Percentiles rank a stretch among this genome's conserved stretches.
phyloP scores from a whole-genome alignment of 2,797 vertebrate genomes.

The Silurus lanzhouensis region DNA sequence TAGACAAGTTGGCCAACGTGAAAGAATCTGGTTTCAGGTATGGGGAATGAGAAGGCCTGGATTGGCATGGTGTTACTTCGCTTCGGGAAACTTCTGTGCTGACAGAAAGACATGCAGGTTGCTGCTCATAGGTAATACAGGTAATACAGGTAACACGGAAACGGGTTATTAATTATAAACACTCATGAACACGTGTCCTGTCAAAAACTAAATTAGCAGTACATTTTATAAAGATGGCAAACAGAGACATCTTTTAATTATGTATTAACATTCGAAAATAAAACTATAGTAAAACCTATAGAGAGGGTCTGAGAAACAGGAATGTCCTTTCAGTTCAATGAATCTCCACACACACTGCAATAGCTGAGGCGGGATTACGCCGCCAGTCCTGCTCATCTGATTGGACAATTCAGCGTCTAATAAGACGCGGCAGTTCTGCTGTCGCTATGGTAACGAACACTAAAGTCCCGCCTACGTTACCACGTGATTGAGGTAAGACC shows the following conservation, averaged over 20 bases:
- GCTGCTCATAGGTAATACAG: not conserved
- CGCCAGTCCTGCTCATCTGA: conserved; percentile 43
- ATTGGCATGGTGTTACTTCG: conserved; percentile 69
- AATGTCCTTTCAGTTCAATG: not conserved
- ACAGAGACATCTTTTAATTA: not conserved
- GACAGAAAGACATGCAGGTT: conserved; percentile 6
- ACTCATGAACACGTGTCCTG: too few species aligned
- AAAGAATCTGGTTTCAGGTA: conserved; percentile 80
- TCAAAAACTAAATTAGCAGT: not conserved
- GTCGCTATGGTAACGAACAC: conserved; percentile 65
- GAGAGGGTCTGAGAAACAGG: too few species aligned
- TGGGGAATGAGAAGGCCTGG: conserved; percentile 76
- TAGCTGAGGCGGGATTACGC: not conserved
- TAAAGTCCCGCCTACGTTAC: conserved; percentile 46
- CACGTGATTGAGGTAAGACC: conserved; percentile 63
- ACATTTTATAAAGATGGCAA: not conserved
- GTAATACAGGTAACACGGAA: not conserved
- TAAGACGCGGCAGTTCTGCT: conserved; percentile 47
- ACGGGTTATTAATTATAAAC: too few species aligned
- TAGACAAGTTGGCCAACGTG: conserved; percentile 74
- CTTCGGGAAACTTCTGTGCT: not conserved
- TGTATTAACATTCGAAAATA: not conserved
- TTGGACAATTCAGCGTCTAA: conserved; percentile 61
- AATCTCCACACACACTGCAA: not conserved
- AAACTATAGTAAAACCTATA: not conserved